Conservation (phyloP, 2,888 invertebrate genomes). For the Ecdyonurus torrentis region DNA sequence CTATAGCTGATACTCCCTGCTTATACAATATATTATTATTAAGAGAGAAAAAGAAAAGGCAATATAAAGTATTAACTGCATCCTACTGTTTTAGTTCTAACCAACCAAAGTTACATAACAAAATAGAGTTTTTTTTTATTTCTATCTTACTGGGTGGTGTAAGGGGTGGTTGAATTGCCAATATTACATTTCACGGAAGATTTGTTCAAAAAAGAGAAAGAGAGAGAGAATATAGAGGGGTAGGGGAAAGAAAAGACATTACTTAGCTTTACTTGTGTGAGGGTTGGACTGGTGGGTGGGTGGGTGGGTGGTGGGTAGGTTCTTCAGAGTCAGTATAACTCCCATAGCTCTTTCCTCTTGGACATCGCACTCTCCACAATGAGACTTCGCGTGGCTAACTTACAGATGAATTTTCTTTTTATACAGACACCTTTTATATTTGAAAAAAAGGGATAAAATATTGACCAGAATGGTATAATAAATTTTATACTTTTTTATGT, state of each 20-base stretch:
- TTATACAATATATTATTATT: too few relatives aligned
- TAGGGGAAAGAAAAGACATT: not conserved
- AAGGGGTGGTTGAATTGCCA: not conserved
- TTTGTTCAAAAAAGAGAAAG: too few relatives aligned
- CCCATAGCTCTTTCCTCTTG: not conserved
- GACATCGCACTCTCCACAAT: not conserved
- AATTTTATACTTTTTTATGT: too few relatives aligned
- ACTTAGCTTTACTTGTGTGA: not conserved
- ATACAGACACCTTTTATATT: too few relatives aligned
- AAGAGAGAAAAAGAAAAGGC: too few relatives aligned
- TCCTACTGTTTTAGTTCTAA: too few relatives aligned
- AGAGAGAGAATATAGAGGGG: too few relatives aligned
- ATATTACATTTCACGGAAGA: not conserved
- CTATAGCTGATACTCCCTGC: too few relatives aligned
- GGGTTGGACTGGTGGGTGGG: not conserved
- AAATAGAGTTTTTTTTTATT: not conserved
- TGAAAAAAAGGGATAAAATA: too few relatives aligned
- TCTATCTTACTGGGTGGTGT: not conserved
- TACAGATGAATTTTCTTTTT: not conserved
- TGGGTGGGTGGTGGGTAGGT: not conserved
- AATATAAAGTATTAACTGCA: not conserved
- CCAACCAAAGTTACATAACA: too few relatives aligned
- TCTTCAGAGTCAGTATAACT: not conserved
- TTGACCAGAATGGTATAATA: too few relatives aligned
- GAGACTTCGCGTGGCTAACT: not conserved